Conservation (phyloP, 2,888 invertebrate species). For the Notodonta dromedarius region DNA sequence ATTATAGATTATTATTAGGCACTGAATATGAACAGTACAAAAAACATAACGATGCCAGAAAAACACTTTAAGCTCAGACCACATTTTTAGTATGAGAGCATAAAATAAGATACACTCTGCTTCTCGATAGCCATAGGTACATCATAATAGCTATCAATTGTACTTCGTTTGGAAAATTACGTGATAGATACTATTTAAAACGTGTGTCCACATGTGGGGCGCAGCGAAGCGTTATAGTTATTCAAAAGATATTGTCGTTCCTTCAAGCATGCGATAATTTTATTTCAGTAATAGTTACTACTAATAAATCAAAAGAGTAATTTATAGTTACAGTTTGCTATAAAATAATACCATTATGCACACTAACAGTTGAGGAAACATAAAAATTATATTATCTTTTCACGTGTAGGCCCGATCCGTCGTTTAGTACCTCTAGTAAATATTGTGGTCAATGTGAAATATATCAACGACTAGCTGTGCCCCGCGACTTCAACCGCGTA, state of each 20-base stretch:
- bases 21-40: no score
- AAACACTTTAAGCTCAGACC: no score
- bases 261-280: conserved; percentile 25
- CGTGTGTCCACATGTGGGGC: conserved; percentile 1
- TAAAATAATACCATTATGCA: conserved; percentile 65
- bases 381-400: conserved; percentile 77
- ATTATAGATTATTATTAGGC: no score
- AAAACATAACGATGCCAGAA: no score
- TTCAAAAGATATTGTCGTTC: conserved; percentile 12
- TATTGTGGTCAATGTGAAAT: conserved; percentile 44
- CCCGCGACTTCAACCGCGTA: no score
- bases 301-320: conserved; percentile 73
- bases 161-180: not conserved
- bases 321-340: conserved; percentile 70
- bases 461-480: no score
- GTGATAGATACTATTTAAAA: not conserved
- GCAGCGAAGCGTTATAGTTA: not conserved
- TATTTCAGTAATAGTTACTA: conserved; percentile 32
- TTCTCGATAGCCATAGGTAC: no score
- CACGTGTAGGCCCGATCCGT: conserved; percentile 67
- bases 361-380: conserved; percentile 66
- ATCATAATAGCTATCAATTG: no score
- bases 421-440: conserved; percentile 58
- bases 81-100: no score
- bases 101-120: no score